Evolutionary conservation across 2,797 vertebrate genomes (phyloP).

Genomic region (Rachycentron canadum): DNA sequence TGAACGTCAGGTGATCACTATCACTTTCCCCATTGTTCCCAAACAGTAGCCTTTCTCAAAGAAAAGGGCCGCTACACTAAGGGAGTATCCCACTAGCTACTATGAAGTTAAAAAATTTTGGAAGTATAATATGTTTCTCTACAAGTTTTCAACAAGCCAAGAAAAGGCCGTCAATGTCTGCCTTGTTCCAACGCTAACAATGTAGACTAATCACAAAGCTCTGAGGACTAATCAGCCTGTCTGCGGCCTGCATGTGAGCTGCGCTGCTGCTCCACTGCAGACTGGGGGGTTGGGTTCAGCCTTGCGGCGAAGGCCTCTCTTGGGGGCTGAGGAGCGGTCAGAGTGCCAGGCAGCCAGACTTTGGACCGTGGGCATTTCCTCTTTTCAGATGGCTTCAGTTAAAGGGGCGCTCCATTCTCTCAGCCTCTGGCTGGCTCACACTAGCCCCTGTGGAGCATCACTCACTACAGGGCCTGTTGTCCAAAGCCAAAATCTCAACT

Average conservation of each 20-base stretch:
- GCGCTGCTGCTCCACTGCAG: slow-evolving; percentile 17
- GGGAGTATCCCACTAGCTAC: slow-evolving; percentile 29
- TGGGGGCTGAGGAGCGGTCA: slow-evolving; percentile 41
- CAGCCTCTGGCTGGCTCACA: slow-evolving; percentile 48
- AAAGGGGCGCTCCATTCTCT: slow-evolving; percentile 50
- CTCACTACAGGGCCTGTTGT: slow-evolving; percentile 57
- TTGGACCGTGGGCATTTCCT: slow-evolving; percentile 62
- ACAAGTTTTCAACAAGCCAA: slow-evolving; percentile 42
- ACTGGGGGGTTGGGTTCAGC: slow-evolving; percentile 15
- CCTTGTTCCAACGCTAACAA: slow-evolving; percentile 68
- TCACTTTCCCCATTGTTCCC: slow-evolving; percentile 28
- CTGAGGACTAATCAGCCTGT: slow-evolving; percentile 78
- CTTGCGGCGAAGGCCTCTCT: slow-evolving; percentile 29
- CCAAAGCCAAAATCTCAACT: slow-evolving; percentile 61
- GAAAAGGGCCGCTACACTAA: slow-evolving; percentile 30
- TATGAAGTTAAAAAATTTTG: slow-evolving; percentile 50
- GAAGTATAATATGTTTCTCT: slow-evolving; percentile 56
- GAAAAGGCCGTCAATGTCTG: slow-evolving; percentile 37
- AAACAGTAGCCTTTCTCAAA: slow-evolving; percentile 58
- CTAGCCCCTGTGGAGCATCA: slow-evolving; percentile 65
- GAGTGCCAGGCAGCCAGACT: slow-evolving; percentile 59
- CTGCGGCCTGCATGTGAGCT: slow-evolving; percentile 60
- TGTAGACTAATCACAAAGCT: slow-evolving; percentile 71
- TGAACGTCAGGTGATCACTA: slow-evolving; percentile 18
- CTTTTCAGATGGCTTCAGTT: slow-evolving; percentile 62